Evolutionary conservation across 2,797 vertebrate genomes (phyloP), one percentile per base, ranked within the genome.

Genomic region (Gorsachius magnificus): DNA sequence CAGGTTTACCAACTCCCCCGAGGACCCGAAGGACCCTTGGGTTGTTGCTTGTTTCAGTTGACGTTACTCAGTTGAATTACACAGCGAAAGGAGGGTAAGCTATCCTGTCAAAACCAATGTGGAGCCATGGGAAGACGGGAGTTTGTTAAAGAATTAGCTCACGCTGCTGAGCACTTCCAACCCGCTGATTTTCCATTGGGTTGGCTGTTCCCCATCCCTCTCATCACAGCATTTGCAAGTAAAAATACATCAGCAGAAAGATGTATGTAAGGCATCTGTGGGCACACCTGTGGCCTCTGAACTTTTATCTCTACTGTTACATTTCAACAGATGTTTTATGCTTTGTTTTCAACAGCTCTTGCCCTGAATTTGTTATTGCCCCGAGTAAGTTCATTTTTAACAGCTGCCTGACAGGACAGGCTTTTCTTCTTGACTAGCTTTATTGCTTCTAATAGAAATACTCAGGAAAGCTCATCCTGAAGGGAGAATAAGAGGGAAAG

Each of bases 291-390:
- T 61, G 83, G 19, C 78, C 70, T 28, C 1, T 14, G 72, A 70
- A 45, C 50, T 53, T 75, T 88, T 57, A 33, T 86, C 85, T 76
- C 43, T n/a, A 9, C 90, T 46, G 41, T 38, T 88, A 61, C 83
- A 21, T 89, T 87, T 75, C 89, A 92, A 4, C 83, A 36, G 65
- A 65, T 64, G 76, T 35, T 81, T 84, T 71, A 36, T 60, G 71
- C 84, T 76, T 68, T 70, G 46, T 86, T 93, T 87, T 70, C 88
- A 83, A 33, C 87, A 90, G 64, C 70, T 89, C 46, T 81, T 54
- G 74, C 65, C 83, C 86, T 69, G 75, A 57, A 33, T 92, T 93
- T 90, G 68, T 80, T 83, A 58, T 79, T 93, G 65, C 84, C 71
- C 58, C 1, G 0, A 87, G 58, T 80, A 45, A 51, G n/a, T 85